Base-by-base conservation (phyloP, 1,140 invertebrate species). In the Oedothorax gibbosus region DNA sequence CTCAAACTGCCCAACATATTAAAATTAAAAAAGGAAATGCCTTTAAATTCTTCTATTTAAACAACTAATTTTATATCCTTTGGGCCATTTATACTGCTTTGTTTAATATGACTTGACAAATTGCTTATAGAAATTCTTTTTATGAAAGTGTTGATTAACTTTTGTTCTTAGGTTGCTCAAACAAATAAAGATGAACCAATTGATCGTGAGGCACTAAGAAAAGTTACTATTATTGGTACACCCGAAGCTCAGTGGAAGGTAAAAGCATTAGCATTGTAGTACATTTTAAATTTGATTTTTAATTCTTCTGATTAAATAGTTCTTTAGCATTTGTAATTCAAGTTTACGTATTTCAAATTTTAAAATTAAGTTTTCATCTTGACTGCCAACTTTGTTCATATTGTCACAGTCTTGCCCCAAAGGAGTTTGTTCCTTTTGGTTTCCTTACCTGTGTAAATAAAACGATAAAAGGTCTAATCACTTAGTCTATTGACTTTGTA, bases 161-260 rank as follows among this genome's bases (percentile, higher is more conserved):
- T 72, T 21, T n/a, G 54, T 20, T 53, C 60, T 56, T 15, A 88
- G 87, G 87, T 88, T 81, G 86, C 87, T 85, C 87, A 88, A 79
- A 79, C 84, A 49, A 87, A 85, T 60, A 87, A 87, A 83, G 87
- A 88, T 65, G 87, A 88, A 85, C 76, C 85, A 20, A 73, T 86
- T 85, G 85, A 87, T 15, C 66, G 73, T 69, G 82, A 85, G 60
- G 83, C 93, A 71, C 96, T 99, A 90, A 93, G 97, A 86, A 96
- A 97, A 91, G 97, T 99, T 53, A 99, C 97, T 68, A 97, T 99
- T 88, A 93, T 97, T 93, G 89, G 97, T 9, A 91, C 90, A 62
- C 95, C 97, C 0, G 96, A 99, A 91, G 95, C 97, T 69, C 97
- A 99, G 90, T 99, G 97, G 97, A 98, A 98, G 93, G 95, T 96